Evolutionary conservation across 1,140 invertebrate genomes (phyloP).

Genomic region (Diabrotica virgifera): DNA sequence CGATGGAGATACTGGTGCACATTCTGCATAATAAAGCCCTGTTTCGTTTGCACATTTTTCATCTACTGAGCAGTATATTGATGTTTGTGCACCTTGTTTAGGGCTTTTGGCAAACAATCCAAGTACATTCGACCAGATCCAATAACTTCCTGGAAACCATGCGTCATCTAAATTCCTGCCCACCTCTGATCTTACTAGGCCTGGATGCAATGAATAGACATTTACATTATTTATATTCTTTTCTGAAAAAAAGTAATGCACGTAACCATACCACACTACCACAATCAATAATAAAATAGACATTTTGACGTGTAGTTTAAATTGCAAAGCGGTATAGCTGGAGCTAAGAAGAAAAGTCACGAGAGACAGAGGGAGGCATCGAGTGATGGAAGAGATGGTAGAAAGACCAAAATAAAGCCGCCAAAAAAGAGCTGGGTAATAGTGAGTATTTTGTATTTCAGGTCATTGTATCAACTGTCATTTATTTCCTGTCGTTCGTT

Average conservation of each 20-base stretch:
- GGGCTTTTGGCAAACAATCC: slow-evolving; percentile 56
- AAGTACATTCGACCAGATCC: slow-evolving; percentile 37
- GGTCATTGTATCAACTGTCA: too few relatives aligned
- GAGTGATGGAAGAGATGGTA: too few relatives aligned
- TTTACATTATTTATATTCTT: slow-evolving; percentile 55
- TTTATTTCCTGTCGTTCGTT: too few relatives aligned
- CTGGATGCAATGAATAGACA: slow-evolving; percentile 69
- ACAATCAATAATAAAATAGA: too few relatives aligned
- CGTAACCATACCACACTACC: too few relatives aligned
- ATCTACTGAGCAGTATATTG: slow-evolving; percentile 71
- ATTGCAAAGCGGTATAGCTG: neutral
- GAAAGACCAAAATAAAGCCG: too few relatives aligned
- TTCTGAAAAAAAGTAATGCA: slow-evolving; percentile 39
- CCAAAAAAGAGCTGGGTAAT: too few relatives aligned
- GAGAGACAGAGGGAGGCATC: too few relatives aligned
- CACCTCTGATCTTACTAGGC: slow-evolving; percentile 70
- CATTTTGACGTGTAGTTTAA: too few relatives aligned
- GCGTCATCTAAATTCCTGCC: slow-evolving; percentile 63
- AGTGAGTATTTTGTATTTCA: too few relatives aligned
- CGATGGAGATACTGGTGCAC: slow-evolving; percentile 48
- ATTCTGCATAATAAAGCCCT: slow-evolving; percentile 61
- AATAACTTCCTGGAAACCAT: slow-evolving; percentile 46
- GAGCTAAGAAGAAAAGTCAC: too few relatives aligned
- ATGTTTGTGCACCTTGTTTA: slow-evolving; percentile 73
- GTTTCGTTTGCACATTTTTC: slow-evolving; percentile 61